Conservation (phyloP, 2,113 vertebrate species). For the Stegostoma tigrinum region DNA sequence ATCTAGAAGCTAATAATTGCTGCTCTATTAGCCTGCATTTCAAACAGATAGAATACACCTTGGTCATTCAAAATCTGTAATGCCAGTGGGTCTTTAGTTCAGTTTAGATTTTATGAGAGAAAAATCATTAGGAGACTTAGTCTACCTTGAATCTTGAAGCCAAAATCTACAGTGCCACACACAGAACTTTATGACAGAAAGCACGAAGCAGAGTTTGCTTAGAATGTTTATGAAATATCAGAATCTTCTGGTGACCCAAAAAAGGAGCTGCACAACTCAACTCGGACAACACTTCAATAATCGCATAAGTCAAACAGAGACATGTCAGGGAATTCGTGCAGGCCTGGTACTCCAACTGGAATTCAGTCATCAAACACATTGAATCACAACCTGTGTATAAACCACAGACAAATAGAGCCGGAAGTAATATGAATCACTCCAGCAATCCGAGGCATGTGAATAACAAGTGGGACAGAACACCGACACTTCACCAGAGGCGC, state of each 20-base stretch:
- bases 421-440: no score
- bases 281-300: no score
- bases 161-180: background rate
- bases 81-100: background rate
- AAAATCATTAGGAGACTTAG: background rate
- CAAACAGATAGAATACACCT: background rate
- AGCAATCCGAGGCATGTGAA: no score
- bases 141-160: background rate
- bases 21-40: background rate
- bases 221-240: background rate
- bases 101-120: background rate
- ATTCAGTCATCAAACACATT: no score
- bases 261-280: background rate
- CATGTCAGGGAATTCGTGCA: no score
- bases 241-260: background rate
- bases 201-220: background rate
- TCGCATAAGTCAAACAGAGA: background rate
- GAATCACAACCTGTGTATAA: no score
- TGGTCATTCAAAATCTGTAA: background rate
- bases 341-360: no score
- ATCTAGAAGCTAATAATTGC: background rate
- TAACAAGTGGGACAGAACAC: no score
- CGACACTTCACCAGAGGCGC: no score
- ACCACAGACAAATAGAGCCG: no score
- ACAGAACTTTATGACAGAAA: background rate